Evolutionary conservation across 1,140 invertebrate species (phyloP).

Genomic region (Aphis gossypii): DNA sequence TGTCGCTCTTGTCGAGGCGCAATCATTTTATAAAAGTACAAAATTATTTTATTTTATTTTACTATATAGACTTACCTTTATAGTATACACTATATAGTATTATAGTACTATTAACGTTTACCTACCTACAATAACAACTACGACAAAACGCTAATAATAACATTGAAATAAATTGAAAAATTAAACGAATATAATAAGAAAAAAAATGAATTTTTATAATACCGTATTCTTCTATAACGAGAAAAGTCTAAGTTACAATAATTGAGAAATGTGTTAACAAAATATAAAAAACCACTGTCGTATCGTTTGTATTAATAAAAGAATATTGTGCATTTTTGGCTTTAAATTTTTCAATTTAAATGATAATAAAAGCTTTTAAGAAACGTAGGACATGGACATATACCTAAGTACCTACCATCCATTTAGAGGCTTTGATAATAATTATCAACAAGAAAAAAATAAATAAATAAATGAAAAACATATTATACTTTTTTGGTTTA

Average conservation of each 20-base stretch:
- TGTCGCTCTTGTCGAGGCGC: neutral
- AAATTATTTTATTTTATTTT: neutral
- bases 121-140: neutral
- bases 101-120: neutral
- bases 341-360: neutral
- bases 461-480: neutral
- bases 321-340: neutral
- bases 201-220: neutral
- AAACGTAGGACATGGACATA: neutral
- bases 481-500: neutral
- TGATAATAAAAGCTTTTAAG: neutral
- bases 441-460: neutral
- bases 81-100: neutral
- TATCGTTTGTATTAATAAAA: neutral
- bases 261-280: neutral
- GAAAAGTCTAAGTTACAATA: neutral
- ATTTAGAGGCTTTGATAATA: neutral
- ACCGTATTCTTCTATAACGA: neutral
- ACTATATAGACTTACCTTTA: neutral
- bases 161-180: constrained; percentile 29
- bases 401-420: neutral
- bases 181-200: neutral
- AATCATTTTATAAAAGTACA: neutral
- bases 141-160: neutral
- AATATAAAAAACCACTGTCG: neutral